A percentile compares a stretch with the other conserved stretches of the same genome.
These are phyloP conservation scores for Cebidichthys violaceus DNA, from an alignment of 2,113 vertebrate species.

Conservation along the genomic window DNA sequence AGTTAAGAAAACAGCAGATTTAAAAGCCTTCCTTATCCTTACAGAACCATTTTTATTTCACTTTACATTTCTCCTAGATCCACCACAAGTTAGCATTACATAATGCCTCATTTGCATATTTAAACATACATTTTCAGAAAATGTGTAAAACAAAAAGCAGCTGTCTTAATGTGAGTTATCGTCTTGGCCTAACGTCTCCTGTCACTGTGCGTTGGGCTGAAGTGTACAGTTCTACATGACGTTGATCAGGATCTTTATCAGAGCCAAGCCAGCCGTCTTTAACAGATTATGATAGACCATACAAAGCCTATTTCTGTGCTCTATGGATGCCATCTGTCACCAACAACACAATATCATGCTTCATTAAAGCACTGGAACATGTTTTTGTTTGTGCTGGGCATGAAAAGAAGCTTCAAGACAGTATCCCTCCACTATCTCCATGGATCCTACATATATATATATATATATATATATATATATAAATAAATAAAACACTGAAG, in stretches of 20 bases:
- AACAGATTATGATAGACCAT: neutral
- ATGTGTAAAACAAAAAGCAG: too few species aligned
- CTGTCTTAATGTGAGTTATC: too few species aligned
- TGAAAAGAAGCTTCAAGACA: too few species aligned
- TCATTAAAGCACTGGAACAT: neutral
- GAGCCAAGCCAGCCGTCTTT: neutral
- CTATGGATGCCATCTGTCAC: slow-evolving; percentile 1
- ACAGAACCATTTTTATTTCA: neutral
- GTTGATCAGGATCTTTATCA: neutral
- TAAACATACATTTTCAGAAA: too few species aligned
- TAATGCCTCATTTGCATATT: neutral
- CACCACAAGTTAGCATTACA: neutral
- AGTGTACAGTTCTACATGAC: too few species aligned
- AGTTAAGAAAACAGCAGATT: neutral
- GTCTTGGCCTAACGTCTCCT: too few species aligned
- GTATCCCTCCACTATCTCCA: too few species aligned
- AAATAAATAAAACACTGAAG: too few species aligned
- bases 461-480: too few species aligned
- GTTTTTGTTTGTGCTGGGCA: neutral
- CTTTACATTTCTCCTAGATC: too few species aligned
- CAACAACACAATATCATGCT: neutral
- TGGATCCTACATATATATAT: too few species aligned
- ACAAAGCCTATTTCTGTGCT: neutral
- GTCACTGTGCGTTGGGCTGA: neutral
- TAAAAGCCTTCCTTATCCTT: neutral